phyloP scores from a whole-genome alignment of 2,888 invertebrate species.

The Hesperia comma region DNA sequence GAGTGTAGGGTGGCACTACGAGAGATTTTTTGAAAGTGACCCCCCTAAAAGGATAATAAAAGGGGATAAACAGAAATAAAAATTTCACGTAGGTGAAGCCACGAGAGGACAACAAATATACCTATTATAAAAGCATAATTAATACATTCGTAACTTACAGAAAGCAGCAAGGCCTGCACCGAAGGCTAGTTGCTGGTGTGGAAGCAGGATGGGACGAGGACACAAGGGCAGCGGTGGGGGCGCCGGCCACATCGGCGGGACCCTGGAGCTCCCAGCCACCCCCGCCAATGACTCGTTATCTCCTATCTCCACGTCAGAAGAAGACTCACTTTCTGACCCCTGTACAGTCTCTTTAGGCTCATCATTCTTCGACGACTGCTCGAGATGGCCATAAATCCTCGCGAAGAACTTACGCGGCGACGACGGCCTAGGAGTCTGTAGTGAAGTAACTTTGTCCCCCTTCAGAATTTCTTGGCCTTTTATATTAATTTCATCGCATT shows the following conservation, averaged over 20 bases:
- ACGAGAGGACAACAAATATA: no score
- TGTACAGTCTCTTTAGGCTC: conserved; percentile 47
- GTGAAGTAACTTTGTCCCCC: conserved; percentile 49
- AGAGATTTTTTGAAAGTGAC: no score
- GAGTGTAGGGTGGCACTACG: no score
- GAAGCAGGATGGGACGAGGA: conserved; percentile 71
- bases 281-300: conserved; percentile 51
- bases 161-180: conserved; percentile 85
- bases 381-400: conserved; percentile 91
- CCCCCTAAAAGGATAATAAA: no score
- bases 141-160: conserved; percentile 66
- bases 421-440: conserved; percentile 84
- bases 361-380: conserved; percentile 58
- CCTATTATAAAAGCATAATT: no score
- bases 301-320: conserved; percentile 77
- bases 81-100: no score
- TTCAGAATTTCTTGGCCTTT: conserved; percentile 32
- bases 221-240: conserved; percentile 73
- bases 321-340: conserved; percentile 68
- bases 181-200: conserved; percentile 82
- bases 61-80: no score
- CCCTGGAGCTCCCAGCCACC: conserved; percentile 37
- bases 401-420: conserved; percentile 92
- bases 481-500: conserved; percentile 23
- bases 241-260: conserved; percentile 59